A percentile compares a stretch with the other conserved stretches of the same genome.
phyloP scores from a whole-genome alignment of 2,888 invertebrate genomes.

The Polydrusus cervinus region DNA sequence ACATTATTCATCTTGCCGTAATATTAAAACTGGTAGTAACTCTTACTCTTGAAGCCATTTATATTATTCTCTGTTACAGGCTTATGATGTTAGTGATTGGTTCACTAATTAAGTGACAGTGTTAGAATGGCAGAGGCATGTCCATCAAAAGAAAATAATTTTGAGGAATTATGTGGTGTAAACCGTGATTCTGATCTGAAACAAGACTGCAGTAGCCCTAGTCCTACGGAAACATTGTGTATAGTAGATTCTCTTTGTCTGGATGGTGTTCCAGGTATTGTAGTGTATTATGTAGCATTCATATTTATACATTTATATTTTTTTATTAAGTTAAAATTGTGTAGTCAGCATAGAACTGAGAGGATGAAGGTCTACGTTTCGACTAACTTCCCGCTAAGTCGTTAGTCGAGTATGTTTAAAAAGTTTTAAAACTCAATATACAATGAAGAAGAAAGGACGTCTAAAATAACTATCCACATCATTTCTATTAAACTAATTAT shows the following conservation, averaged over 20 bases:
- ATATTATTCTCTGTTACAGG: background rate
- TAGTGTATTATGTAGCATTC: background rate
- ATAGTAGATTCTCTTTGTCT: slow-evolving; percentile 66
- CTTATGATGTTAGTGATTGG: slow-evolving; percentile 22
- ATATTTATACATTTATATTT: no score
- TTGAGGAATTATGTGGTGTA: slow-evolving; percentile 61
- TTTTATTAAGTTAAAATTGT: no score
- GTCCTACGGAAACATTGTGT: slow-evolving; percentile 70
- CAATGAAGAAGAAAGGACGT: no score
- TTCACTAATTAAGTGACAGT: slow-evolving; percentile 52
- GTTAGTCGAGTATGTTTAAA: no score
- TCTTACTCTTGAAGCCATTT: background rate
- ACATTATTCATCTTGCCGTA: no score
- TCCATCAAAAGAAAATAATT: slow-evolving; percentile 65
- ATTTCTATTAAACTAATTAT: no score
- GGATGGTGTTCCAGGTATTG: slow-evolving; percentile 65
- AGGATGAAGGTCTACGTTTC: no score
- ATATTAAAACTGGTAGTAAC: background rate
- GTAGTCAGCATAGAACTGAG: no score
- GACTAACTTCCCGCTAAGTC: no score
- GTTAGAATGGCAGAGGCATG: slow-evolving; percentile 72
- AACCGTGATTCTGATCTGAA: slow-evolving; percentile 66
- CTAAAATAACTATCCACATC: no score
- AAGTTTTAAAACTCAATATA: no score
- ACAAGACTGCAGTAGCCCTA: slow-evolving; percentile 70